Conservation (phyloP, 2,888 invertebrate species). For the Slavum lentiscoides region DNA sequence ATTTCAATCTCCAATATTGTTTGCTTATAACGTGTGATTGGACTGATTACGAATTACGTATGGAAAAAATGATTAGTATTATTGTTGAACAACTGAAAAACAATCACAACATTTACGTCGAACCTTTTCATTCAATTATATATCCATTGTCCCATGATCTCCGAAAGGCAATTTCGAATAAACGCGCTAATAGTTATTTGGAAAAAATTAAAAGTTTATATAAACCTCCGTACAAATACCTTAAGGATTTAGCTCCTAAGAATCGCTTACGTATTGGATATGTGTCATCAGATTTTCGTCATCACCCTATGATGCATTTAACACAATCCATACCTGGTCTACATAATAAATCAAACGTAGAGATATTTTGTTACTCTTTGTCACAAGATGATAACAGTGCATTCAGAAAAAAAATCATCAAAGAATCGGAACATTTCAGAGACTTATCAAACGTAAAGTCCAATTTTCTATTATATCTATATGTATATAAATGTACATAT, state of each 20-base stretch:
- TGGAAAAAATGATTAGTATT: constrained; percentile 89
- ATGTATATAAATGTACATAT: neutral
- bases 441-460: constrained; percentile 76
- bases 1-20: constrained; percentile 97
- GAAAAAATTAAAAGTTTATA: constrained; percentile 92
- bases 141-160: constrained; percentile 95
- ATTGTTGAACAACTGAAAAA: constrained; percentile 93
- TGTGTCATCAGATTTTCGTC: constrained; percentile 98
- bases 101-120: constrained; percentile 93
- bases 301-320: constrained; percentile 98
- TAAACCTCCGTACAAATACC: constrained; percentile 76
- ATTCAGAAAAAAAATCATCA: constrained; percentile 87
- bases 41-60: constrained; percentile 91
- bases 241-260: constrained; percentile 63
- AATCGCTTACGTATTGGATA: constrained; percentile 87
- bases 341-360: constrained; percentile 79
- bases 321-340: constrained; percentile 99
- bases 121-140: constrained; percentile 99
- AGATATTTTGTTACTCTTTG: constrained; percentile 90
- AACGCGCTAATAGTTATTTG: constrained; percentile 92
- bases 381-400: constrained; percentile 96
- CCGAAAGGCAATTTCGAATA: constrained; percentile 89
- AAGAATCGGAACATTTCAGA: constrained; percentile 92
- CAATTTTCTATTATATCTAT: neutral
- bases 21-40: constrained; percentile 99